These are phyloP conservation scores for Sebastolobus altivelis DNA, from an alignment of 2,797 vertebrate genomes.

Conservation along the genomic window DNA sequence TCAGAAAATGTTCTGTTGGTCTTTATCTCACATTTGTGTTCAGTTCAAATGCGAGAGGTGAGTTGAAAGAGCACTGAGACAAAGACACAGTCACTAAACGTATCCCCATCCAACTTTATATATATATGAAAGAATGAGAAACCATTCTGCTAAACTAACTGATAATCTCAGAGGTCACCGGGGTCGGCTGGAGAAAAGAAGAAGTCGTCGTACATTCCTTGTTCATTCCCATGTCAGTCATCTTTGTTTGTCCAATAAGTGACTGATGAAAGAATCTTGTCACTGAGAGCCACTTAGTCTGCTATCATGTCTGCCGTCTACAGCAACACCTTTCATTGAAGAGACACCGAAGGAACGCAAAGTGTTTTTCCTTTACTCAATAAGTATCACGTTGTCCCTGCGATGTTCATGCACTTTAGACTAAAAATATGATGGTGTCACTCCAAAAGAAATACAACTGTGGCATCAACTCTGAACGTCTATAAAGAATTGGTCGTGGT, in stretches of 20 bases:
- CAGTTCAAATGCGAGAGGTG: not conserved
- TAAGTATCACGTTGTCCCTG: not conserved
- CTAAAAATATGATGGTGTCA: not conserved
- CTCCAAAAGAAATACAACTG: not conserved
- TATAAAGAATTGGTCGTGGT: not conserved
- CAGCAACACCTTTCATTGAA: not conserved
- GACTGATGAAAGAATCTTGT: conserved; percentile 54
- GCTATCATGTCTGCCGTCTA: conserved; percentile 13
- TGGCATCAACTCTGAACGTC: not conserved
- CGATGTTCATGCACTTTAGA: not conserved
- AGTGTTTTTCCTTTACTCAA: conserved; percentile 9
- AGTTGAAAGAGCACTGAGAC: conserved; percentile 17
- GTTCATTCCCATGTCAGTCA: conserved; percentile 25
- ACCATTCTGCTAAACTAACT: not conserved
- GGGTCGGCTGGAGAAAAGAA: not conserved
- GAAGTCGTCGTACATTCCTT: conserved; percentile 11
- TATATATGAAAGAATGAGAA: not conserved
- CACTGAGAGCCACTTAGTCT: conserved; percentile 44
- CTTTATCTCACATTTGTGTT: not conserved
- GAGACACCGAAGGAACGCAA: not conserved
- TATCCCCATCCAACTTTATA: not conserved
- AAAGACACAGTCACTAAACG: not conserved
- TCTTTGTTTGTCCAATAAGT: conserved; percentile 29
- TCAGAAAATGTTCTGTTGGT: not conserved
- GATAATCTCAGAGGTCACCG: conserved; percentile 14